Percentiles rank a stretch among this genome's conserved stretches.
These are phyloP conservation scores for Hylaeus anthracinus DNA, from an alignment of 1,140 invertebrate species.

Conservation along the genomic window DNA sequence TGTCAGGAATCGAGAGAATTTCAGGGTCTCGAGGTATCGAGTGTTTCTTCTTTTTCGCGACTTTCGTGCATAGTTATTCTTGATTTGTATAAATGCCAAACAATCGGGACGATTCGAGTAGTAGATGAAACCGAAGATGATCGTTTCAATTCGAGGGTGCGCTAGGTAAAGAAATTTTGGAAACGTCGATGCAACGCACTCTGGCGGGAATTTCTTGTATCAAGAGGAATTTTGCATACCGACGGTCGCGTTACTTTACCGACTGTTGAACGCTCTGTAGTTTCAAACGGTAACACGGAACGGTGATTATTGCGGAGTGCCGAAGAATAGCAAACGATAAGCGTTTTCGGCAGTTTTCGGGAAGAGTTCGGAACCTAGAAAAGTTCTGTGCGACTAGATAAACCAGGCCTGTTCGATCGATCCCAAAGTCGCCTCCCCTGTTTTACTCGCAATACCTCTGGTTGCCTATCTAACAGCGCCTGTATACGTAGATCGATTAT, in stretches of 20 bases:
- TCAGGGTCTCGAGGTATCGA: not conserved
- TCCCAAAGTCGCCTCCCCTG: not conserved
- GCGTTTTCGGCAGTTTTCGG: constrained; percentile 64
- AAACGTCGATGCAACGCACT: too few relatives aligned
- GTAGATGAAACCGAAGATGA: not conserved
- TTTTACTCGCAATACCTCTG: too few relatives aligned
- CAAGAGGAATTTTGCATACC: not conserved
- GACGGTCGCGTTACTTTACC: not conserved
- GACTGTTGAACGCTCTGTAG: too few relatives aligned
- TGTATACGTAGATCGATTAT: too few relatives aligned
- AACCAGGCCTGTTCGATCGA: constrained; percentile 26
- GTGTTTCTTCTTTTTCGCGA: not conserved
- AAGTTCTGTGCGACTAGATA: constrained; percentile 19
- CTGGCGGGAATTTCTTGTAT: not conserved
- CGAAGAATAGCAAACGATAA: constrained; percentile 41
- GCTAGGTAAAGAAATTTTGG: not conserved
- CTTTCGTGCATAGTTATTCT: not conserved
- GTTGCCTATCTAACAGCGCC: too few relatives aligned
- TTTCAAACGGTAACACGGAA: not conserved
- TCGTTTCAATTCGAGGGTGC: not conserved
- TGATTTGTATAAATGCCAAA: not conserved
- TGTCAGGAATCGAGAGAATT: constrained; percentile 28
- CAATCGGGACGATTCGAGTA: constrained; percentile 3
- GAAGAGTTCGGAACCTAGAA: constrained; percentile 52
- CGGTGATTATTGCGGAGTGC: constrained; percentile 39